Percentiles rank a stretch among this genome's conserved stretches.
phyloP scores from a whole-genome alignment of 1,140 invertebrate species.

The Bombyx mori region ASM3026992v2 NC_085116.1:11547001-11547500 shows the following conservation, averaged over 20 bases:
- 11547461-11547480: conserved; percentile 49
- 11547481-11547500: conserved; percentile 56
- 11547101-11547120: conserved; percentile 62
- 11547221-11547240: conserved; percentile 39
- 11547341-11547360: conserved; percentile 34
- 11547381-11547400: conserved; percentile 6
- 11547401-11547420: background rate
- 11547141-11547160: conserved; percentile 47
- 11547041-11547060: conserved; percentile 67
- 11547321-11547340: conserved; percentile 51
- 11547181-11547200: conserved; percentile 64
- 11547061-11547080: conserved; percentile 72
- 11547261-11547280: conserved; percentile 20
- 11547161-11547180: conserved; percentile 56
- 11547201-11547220: conserved; percentile 57
- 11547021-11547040: conserved; percentile 62
- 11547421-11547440: conserved; percentile 4
- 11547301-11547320: conserved; percentile 67
- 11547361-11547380: conserved; percentile 40
- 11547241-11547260: conserved; percentile 3
- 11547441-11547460: conserved; percentile 31
- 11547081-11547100: conserved; percentile 68
- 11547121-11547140: conserved; percentile 47
- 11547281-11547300: conserved; percentile 47
- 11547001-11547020: conserved; percentile 69